Conservation (phyloP, 2,888 invertebrate genomes). For the Ditula angustiorana region DNA sequence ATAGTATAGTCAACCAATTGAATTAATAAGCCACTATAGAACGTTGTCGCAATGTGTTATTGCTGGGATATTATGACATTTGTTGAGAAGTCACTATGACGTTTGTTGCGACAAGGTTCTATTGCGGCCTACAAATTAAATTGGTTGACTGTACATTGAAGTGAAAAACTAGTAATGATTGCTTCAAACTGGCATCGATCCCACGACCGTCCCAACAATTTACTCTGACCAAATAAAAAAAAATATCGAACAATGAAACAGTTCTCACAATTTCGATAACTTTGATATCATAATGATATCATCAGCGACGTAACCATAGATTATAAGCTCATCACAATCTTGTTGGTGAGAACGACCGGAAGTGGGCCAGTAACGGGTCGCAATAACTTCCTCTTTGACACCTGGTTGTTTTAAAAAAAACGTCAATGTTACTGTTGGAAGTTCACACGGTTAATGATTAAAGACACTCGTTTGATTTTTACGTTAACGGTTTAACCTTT, state of each 20-base stretch:
- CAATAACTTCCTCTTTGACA: conserved; percentile 50
- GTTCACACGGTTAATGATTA: conserved; percentile 26
- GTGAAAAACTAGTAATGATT: not conserved
- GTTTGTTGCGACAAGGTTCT: too few species aligned
- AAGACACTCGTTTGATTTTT: not conserved
- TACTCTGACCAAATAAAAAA: conserved; percentile 10
- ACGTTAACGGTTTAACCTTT: not conserved
- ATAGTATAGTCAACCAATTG: too few species aligned
- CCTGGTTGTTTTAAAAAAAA: conserved; percentile 45
- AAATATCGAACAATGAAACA: conserved; percentile 28
- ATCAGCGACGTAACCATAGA: conserved; percentile 39
- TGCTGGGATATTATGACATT: too few species aligned
- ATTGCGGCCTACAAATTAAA: too few species aligned
- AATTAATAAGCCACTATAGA: too few species aligned
- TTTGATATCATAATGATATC: conserved; percentile 48
- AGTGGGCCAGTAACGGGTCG: conserved; percentile 55
- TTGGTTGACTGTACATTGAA: too few species aligned
- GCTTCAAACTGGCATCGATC: conserved; percentile 15
- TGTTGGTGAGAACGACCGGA: conserved; percentile 53
- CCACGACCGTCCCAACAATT: conserved; percentile 10
- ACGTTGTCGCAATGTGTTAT: too few species aligned
- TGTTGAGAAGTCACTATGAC: too few species aligned
- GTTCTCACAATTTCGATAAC: conserved; percentile 50
- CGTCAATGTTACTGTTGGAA: conserved; percentile 39
- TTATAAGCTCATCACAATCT: conserved; percentile 57